Evolutionary conservation across 2,797 vertebrate species (phyloP), one percentile per base, ranked within the genome.

Genomic region (Serranus cabrilla): DNA sequence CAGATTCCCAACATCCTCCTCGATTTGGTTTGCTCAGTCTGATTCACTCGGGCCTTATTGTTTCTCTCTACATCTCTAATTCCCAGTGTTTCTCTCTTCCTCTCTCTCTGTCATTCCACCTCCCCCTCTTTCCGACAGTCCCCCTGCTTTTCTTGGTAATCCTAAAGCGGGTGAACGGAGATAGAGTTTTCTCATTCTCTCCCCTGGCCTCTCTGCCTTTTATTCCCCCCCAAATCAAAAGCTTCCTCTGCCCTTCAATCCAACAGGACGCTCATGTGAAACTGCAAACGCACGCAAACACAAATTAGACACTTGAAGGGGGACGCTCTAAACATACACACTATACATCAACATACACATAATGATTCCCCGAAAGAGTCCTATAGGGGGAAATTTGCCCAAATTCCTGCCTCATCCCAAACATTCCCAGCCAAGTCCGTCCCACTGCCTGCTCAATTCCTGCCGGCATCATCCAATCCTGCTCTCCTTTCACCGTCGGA

Each of bases 291-390:
- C 62, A 58, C 40, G 4, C 12, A 43, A 16, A 45, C 71, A 78
- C 55, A 74, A 58, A 73, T 50, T 2, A 67, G 43, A 9, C 67
- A 73, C 85, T 80, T 59, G 21, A 76, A 78, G 59, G 51, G 81
- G 72, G 80, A 74, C 7, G 50, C 75, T 61, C 45, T 68, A 87
- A 94, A 94, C 86, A 91, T 84, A 93, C 89, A 83, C 87, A 86
- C 85, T 88, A 84, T 88, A 93, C 89, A 91, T 90, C 89, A 87
- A 93, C 88, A 84, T 91, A 92, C 91, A 90, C 91, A 94, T 81
- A 64, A 73, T 71, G 31, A 86, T 86, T 79, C 71, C 64, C 82
- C 34, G 45, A 84, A 71, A 60, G 74, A 78, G 59, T 74, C 87
- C 84, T 89, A 88, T 83, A 76, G 71, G 39, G 70, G 74, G 69